Evolutionary conservation across 2,113 vertebrate species (phyloP).

Genomic region (Cheilinus undulatus): DNA sequence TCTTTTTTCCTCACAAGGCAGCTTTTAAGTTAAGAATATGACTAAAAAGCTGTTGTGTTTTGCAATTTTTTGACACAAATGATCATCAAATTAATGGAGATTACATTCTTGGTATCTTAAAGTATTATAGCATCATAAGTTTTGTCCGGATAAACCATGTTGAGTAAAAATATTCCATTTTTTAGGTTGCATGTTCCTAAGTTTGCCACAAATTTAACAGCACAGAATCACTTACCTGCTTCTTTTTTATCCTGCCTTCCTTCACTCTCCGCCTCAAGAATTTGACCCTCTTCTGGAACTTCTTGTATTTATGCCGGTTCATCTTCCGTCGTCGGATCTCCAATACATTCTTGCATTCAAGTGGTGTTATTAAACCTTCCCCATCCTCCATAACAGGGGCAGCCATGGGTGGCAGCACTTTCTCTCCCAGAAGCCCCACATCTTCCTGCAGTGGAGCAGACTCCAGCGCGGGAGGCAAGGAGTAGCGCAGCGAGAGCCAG

Average conservation of each 20-base stretch:
- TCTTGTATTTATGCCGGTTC: conserved; percentile 94
- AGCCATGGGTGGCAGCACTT: conserved; percentile 69
- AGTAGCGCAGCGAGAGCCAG: conserved; percentile 89
- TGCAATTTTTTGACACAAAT: too few species aligned
- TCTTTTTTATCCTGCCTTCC: conserved; percentile 84
- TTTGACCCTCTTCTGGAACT: conserved; percentile 89
- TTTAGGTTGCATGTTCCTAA: neutral
- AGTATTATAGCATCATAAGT: too few species aligned
- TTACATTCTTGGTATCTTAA: too few species aligned
- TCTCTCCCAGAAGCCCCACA: conserved; percentile 58
- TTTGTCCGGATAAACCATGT: too few species aligned
- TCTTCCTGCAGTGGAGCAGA: conserved; percentile 60
- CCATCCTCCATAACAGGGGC: conserved; percentile 56
- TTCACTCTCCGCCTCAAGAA: conserved; percentile 85
- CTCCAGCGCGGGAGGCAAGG: conserved; percentile 82
- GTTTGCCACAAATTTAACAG: neutral
- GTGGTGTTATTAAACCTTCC: conserved; percentile 31
- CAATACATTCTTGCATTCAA: conserved; percentile 90
- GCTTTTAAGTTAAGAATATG: too few species aligned
- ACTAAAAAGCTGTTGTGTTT: too few species aligned
- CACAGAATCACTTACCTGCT: conserved; percentile 78
- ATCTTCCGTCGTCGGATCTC: conserved; percentile 93
- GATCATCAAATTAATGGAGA: too few species aligned
- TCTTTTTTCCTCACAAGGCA: too few species aligned
- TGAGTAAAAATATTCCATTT: too few species aligned